Conservation (phyloP, 2,797 vertebrate genomes). For the Botia kubotai region DNA sequence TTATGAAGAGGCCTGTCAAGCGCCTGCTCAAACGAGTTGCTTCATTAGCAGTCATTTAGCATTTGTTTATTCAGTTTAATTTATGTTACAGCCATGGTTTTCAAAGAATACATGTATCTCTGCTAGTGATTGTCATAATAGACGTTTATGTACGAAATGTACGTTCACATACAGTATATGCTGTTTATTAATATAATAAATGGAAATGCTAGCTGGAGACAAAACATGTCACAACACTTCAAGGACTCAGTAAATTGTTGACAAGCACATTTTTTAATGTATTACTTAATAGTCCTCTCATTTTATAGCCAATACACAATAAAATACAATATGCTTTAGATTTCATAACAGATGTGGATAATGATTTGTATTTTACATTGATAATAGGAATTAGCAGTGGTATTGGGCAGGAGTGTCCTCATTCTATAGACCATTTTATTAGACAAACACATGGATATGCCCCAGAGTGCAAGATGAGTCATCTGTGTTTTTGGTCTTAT, state of each 20-base stretch:
- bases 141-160: neutral
- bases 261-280: too few species aligned
- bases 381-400: neutral
- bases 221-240: too few species aligned
- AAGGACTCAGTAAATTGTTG: too few species aligned
- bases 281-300: too few species aligned
- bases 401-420: neutral
- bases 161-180: neutral
- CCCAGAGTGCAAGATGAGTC: too few species aligned
- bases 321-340: neutral
- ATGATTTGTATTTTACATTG: neutral
- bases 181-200: neutral
- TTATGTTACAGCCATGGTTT: neutral
- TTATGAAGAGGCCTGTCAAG: slow-evolving; percentile 8
- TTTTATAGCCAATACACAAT: too few species aligned
- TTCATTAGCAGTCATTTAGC: slow-evolving; percentile 1
- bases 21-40: neutral
- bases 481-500: too few species aligned
- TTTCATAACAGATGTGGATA: neutral
- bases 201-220: neutral
- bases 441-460: too few species aligned
- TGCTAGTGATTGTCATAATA: neutral
- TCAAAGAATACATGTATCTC: neutral
- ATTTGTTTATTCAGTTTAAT: neutral
- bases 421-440: neutral